phyloP scores from a whole-genome alignment of 2,888 invertebrate species.

The Clivina fossor region DNA sequence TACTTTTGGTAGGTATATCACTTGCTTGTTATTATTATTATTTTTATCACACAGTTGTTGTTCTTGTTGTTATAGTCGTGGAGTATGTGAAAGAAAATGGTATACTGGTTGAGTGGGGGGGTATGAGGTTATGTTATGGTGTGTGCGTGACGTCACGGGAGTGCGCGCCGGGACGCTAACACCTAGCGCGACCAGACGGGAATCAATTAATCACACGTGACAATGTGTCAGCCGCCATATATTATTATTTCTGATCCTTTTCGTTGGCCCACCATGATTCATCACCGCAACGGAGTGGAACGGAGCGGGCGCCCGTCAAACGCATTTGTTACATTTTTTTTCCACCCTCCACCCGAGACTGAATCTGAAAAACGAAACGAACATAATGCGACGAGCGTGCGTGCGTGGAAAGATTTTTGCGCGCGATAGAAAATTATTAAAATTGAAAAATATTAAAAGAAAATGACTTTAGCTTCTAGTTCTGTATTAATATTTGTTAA shows the following conservation, averaged over 20 bases:
- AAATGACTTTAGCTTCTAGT: too few species aligned
- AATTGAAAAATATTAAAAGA: too few species aligned
- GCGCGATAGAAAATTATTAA: slow-evolving; percentile 26
- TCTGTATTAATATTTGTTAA: too few species aligned
- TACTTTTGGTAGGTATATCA: too few species aligned
- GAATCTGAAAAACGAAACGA: too few species aligned
- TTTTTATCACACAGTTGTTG: too few species aligned
- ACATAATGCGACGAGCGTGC: too few species aligned
- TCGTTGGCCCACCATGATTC: slow-evolving; percentile 44
- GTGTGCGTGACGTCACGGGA: slow-evolving; percentile 18
- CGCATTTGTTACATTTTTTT: slow-evolving; percentile 42
- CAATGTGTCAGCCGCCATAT: slow-evolving; percentile 47
- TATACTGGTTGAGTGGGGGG: too few species aligned
- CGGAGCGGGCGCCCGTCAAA: slow-evolving; percentile 40
- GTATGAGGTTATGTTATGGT: too few species aligned
- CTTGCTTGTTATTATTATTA: too few species aligned
- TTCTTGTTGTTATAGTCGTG: too few species aligned
- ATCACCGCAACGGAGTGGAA: slow-evolving; percentile 44
- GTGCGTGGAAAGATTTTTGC: slow-evolving; percentile 27
- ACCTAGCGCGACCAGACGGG: slow-evolving; percentile 32
- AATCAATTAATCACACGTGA: slow-evolving; percentile 47
- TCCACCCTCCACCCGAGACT: neutral
- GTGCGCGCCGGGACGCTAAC: slow-evolving; percentile 3
- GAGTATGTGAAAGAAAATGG: too few species aligned
- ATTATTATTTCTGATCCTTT: slow-evolving; percentile 46